Evolutionary conservation across 2,797 vertebrate species (phyloP).

Genomic region (Aselliscus stoliczkanus): DNA sequence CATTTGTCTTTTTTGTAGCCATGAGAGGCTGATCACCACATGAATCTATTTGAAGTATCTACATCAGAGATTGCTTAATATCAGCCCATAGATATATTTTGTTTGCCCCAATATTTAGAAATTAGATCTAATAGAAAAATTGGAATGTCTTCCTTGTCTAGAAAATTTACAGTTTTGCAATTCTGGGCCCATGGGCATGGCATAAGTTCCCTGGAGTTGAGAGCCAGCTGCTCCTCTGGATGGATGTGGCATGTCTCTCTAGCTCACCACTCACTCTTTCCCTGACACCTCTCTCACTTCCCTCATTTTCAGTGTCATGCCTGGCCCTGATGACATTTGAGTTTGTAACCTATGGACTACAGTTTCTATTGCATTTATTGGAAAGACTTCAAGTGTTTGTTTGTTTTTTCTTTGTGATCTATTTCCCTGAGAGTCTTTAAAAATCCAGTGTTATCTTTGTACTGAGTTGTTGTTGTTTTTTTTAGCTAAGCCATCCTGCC

Average conservation of each 20-base stretch:
- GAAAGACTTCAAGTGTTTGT: background rate
- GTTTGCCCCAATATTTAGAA: conserved; percentile 31
- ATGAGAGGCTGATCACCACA: conserved; percentile 61
- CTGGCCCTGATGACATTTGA: background rate
- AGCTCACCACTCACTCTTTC: background rate
- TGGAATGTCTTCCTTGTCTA: background rate
- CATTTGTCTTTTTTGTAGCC: conserved; percentile 71
- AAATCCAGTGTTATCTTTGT: conserved; percentile 2
- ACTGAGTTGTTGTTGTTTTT: too few species aligned
- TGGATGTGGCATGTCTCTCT: background rate
- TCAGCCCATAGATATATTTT: conserved; percentile 38
- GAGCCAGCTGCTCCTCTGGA: background rate
- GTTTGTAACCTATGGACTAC: background rate
- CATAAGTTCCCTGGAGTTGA: background rate
- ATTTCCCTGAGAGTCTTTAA: background rate
- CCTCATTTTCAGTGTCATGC: background rate
- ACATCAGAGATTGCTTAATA: conserved; percentile 34
- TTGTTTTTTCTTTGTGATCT: background rate
- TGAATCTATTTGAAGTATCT: background rate
- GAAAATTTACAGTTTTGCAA: background rate
- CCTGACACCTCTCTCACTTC: background rate
- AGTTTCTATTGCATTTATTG: background rate
- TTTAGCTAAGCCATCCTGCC: too few species aligned
- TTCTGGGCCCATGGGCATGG: background rate
- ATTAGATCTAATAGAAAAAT: conserved; percentile 27